Evolutionary conservation across 1,140 invertebrate genomes (phyloP).

Genomic region (Brachionus angularis): DNA sequence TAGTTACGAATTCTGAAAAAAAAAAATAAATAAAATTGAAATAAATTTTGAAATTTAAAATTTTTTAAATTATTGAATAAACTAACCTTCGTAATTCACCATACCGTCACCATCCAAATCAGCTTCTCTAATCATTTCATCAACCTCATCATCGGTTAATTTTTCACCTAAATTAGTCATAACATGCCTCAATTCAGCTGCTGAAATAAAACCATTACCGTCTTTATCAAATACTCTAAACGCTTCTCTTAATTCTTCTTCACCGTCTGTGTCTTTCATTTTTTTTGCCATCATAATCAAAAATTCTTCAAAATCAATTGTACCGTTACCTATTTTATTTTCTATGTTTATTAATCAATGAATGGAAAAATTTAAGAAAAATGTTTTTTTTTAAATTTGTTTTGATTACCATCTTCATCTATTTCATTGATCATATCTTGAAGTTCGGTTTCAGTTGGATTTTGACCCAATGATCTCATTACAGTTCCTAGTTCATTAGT

Average conservation of each 20-base stretch:
- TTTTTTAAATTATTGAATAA: too few species aligned
- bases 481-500: conserved; percentile 33
- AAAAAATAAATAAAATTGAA: too few species aligned
- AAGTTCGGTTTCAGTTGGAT: conserved; percentile 43
- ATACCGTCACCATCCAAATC: too few species aligned
- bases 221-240: conserved; percentile 58
- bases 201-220: too few species aligned
- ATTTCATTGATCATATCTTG: conserved; percentile 44
- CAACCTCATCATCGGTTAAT: too few species aligned
- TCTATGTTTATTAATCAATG: neutral
- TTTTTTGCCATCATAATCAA: conserved; percentile 53
- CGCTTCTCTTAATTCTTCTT: conserved; percentile 57
- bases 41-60: too few species aligned
- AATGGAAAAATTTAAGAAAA: neutral
- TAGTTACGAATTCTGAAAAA: too few species aligned
- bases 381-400: neutral
- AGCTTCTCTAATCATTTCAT: too few species aligned
- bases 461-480: conserved; percentile 26
- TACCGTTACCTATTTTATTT: conserved; percentile 43
- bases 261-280: conserved; percentile 56
- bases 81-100: too few species aligned
- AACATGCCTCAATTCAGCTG: too few species aligned
- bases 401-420: conserved; percentile 43
- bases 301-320: conserved; percentile 51
- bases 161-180: too few species aligned